A percentile compares a stretch with the other conserved stretches of the same genome.
Conservation (phyloP, 1,140 invertebrate species). For the Anoplolepis gracilipes region DNA sequence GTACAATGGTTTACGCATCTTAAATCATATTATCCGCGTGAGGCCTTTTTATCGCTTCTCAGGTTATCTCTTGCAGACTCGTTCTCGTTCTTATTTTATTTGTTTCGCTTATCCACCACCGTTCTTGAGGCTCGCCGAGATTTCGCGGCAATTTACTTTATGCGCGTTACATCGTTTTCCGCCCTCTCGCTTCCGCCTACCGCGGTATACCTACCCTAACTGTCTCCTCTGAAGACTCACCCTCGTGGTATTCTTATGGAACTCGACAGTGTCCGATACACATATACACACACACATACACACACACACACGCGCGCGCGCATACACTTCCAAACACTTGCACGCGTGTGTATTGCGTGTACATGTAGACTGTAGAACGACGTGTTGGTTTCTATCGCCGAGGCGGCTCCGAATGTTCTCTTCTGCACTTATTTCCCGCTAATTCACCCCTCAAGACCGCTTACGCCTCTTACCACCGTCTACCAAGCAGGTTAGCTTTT, state of each 20-base stretch:
- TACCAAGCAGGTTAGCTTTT: slow-evolving; percentile 77
- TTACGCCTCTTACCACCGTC: slow-evolving; percentile 71
- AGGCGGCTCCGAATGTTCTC: slow-evolving; percentile 66
- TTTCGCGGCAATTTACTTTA: slow-evolving; percentile 84
- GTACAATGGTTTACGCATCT: slow-evolving; percentile 21
- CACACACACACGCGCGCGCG: too few relatives aligned
- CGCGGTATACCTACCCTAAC: slow-evolving; percentile 47
- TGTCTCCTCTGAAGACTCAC: slow-evolving; percentile 73
- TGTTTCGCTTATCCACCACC: slow-evolving; percentile 78
- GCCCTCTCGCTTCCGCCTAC: slow-evolving; percentile 71
- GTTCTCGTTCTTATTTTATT: slow-evolving; percentile 78
- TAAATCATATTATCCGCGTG: slow-evolving; percentile 72
- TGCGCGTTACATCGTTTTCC: slow-evolving; percentile 82
- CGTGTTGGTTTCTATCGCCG: slow-evolving; percentile 66
- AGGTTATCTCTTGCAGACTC: slow-evolving; percentile 67
- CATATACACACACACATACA: too few relatives aligned
- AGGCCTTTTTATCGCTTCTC: slow-evolving; percentile 66
- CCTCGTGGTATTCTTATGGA: slow-evolving; percentile 67
- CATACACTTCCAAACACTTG: too few relatives aligned
- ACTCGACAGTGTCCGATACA: slow-evolving; percentile 46
- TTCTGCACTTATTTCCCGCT: slow-evolving; percentile 82
- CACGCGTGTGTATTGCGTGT: background rate
- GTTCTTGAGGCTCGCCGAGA: slow-evolving; percentile 72
- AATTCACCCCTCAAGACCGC: slow-evolving; percentile 85
- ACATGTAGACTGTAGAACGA: background rate